phyloP scores from a whole-genome alignment of 2,888 invertebrate species.

The Dendrolimus houi region DNA sequence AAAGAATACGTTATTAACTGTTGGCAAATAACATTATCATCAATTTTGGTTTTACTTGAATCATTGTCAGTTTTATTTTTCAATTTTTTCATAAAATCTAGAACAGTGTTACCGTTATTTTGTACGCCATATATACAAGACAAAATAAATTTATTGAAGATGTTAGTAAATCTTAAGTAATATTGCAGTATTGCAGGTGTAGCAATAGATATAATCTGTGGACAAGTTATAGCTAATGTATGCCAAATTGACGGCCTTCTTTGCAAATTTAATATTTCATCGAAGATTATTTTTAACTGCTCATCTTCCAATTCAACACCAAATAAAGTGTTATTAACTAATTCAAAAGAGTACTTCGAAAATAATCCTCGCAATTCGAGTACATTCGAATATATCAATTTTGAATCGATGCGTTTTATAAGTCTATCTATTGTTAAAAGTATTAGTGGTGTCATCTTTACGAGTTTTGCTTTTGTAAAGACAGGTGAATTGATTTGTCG shows the following conservation, averaged over 20 bases:
- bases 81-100: not conserved
- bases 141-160: not conserved
- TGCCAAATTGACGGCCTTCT: not conserved
- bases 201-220: not conserved
- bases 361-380: not conserved
- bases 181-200: not conserved
- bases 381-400: not conserved
- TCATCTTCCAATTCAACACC: not conserved
- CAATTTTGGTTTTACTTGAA: not conserved
- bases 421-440: not conserved
- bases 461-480: conserved; percentile 1
- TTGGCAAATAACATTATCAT: conserved; percentile 1
- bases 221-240: not conserved
- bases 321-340: not conserved
- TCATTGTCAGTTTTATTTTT: not conserved
- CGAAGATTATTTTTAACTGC: not conserved
- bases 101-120: not conserved
- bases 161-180: not conserved
- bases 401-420: not conserved
- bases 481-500: not conserved
- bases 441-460: not conserved
- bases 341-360: not conserved
- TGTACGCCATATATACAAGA: not conserved
- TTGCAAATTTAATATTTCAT: not conserved
- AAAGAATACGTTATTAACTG: not conserved